Evolutionary conservation across 2,888 invertebrate genomes (phyloP), one percentile per base, ranked within the genome.

Genomic region (Xestobium rufovillosum): DNA sequence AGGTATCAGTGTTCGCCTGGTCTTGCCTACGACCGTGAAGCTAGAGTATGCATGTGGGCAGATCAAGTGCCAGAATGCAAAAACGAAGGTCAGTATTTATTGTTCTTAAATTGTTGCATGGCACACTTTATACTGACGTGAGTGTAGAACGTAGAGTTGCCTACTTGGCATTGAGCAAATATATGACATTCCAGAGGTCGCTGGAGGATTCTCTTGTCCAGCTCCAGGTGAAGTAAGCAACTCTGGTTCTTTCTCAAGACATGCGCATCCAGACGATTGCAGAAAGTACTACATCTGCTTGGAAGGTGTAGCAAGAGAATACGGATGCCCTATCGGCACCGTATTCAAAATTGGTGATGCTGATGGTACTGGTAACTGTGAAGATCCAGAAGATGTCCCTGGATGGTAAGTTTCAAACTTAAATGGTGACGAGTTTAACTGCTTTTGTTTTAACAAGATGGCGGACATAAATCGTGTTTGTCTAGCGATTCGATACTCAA

Each of bases 41-140:
- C 90, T 34, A 80, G 92, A 51, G 87, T 91, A 38, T 91, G 91
- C 71, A 90, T 94, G 87, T 89, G 95, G 95, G 87, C 94, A 53
- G 89, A 95, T 71, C 86, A 90, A 70, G 88, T 91, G 41, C 85
- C 89, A 34, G 85, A 92, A 68, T 92, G 92, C 75, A 88, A 73
- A 68, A 79, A 78, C 60, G 88, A 89, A 68, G 90, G 90, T 89
- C 70, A 41, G 42, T 38, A 37, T n/a, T n/a, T n/a, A n/a, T n/a
- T n/a, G n/a, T n/a, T n/a, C n/a, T n/a, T n/a, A n/a, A n/a, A n/a
- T n/a, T n/a, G 36, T 31, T 30, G 32, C 14, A 36, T 15, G 14
- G 19, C n/a, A 27, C 1, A 14, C 2, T 15, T 12, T 34, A 31
- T 6, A 31, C n/a, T 14, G 11, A 14, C 13, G 31, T 16, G 10